Percentiles rank a stretch among this genome's conserved stretches.
phyloP scores from a whole-genome alignment of 1,140 invertebrate species.

The Temnothorax nylanderi region DNA sequence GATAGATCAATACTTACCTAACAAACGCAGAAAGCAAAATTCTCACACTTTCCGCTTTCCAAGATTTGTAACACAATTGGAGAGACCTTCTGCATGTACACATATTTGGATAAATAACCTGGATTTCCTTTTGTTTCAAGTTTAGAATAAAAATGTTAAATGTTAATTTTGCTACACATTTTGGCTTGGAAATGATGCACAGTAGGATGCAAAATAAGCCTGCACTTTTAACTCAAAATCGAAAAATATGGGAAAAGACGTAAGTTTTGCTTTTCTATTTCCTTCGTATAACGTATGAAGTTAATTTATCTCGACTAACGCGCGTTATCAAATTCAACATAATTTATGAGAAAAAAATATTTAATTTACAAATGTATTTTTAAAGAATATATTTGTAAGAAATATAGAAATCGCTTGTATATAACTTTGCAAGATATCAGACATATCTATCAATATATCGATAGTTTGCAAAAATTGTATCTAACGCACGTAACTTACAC shows the following conservation, averaged over 20 bases:
- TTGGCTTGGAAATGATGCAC: slow-evolving; percentile 50
- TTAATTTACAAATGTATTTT: background rate
- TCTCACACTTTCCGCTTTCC: background rate
- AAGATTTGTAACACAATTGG: background rate
- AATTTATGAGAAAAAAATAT: background rate
- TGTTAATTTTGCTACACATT: slow-evolving; percentile 31
- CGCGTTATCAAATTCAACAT: background rate
- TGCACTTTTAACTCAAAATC: slow-evolving; percentile 36
- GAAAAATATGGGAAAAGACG: slow-evolving; percentile 28
- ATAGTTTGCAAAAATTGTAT: background rate
- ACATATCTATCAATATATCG: background rate
- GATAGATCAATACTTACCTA: background rate
- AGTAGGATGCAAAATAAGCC: slow-evolving; percentile 27
- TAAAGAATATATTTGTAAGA: background rate
- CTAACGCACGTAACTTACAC: background rate
- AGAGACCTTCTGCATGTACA: background rate
- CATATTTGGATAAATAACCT: slow-evolving; percentile 7
- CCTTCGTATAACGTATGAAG: background rate
- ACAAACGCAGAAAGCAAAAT: background rate
- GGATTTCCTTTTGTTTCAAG: slow-evolving; percentile 10
- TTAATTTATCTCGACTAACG: background rate
- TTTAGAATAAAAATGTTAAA: slow-evolving; percentile 26
- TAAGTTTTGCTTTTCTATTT: slow-evolving; percentile 23
- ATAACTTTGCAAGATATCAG: background rate
- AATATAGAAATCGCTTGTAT: background rate